Percentiles rank a stretch among this genome's conserved stretches.
phyloP scores from a whole-genome alignment of 2,888 invertebrate genomes.

The Sialis lutaria region DNA sequence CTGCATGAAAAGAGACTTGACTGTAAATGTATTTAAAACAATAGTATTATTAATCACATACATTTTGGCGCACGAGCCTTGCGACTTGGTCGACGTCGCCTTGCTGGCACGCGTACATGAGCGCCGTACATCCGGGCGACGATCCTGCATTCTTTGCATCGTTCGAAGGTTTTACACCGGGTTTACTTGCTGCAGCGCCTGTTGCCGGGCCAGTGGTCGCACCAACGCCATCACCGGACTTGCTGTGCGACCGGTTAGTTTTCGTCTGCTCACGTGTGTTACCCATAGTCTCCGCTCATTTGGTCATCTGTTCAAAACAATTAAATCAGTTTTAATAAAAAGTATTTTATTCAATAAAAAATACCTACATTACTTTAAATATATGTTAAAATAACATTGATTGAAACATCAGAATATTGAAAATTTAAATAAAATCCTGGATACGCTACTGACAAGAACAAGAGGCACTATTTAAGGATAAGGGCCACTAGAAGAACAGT shows the following conservation, averaged over 20 bases:
- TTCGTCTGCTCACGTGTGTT: conserved; percentile 16
- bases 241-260: neutral
- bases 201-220: neutral
- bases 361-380: no score
- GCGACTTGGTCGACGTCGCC: conserved; percentile 62
- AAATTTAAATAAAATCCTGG: no score
- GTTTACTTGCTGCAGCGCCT: neutral
- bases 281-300: conserved; percentile 7
- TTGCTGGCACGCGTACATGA: conserved; percentile 88
- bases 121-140: conserved; percentile 57
- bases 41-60: conserved; percentile 27
- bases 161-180: neutral
- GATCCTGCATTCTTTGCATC: conserved; percentile 18
- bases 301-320: no score
- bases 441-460: no score
- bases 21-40: neutral
- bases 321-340: no score
- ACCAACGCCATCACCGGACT: neutral
- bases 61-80: conserved; percentile 58
- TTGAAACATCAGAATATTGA: no score
- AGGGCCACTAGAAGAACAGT: no score
- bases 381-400: no score
- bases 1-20: no score
- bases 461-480: no score
- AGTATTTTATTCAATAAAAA: no score